Conservation (phyloP, 2,888 invertebrate species). For the Pseudanteris insignis region DNA sequence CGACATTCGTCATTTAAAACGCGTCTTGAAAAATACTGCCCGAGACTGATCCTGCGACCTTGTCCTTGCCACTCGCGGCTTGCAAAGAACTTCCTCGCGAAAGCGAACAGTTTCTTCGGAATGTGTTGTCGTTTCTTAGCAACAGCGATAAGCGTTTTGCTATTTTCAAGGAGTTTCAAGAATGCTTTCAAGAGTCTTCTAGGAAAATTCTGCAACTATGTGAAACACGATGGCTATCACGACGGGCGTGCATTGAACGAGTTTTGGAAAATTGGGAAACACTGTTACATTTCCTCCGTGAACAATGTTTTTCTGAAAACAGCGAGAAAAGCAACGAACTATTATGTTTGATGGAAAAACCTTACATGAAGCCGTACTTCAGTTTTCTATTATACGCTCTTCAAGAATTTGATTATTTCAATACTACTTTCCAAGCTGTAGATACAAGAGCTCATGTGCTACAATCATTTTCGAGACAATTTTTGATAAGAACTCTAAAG, state of each 20-base stretch:
- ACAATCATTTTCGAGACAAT: constrained; percentile 15
- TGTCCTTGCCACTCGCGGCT: constrained; percentile 20
- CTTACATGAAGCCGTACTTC: constrained; percentile 22
- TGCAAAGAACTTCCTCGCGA: constrained; percentile 16
- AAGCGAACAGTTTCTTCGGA: constrained; percentile 10
- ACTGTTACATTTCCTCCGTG: neutral
- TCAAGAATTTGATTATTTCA: constrained; percentile 36
- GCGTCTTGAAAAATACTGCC: constrained; percentile 5
- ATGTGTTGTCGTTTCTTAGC: neutral
- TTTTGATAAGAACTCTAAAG: constrained; percentile 11
- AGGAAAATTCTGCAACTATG: constrained; percentile 3
- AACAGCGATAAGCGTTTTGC: constrained; percentile 4
- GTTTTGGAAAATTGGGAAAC: constrained; percentile 14
- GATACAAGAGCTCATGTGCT: constrained; percentile 29
- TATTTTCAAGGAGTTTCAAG: constrained; percentile 13
- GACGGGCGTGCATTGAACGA: neutral
- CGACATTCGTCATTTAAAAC: constrained; percentile 32
- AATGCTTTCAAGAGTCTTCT: neutral
- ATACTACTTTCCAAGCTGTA: constrained; percentile 28
- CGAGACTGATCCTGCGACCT: neutral
- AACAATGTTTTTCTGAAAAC: neutral
- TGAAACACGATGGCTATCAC: constrained; percentile 20
- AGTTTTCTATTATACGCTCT: constrained; percentile 32
- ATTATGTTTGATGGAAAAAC: neutral
- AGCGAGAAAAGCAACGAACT: neutral